phyloP scores from a whole-genome alignment of 2,113 vertebrate genomes.

The Takifugu bimaculatus region DNA sequence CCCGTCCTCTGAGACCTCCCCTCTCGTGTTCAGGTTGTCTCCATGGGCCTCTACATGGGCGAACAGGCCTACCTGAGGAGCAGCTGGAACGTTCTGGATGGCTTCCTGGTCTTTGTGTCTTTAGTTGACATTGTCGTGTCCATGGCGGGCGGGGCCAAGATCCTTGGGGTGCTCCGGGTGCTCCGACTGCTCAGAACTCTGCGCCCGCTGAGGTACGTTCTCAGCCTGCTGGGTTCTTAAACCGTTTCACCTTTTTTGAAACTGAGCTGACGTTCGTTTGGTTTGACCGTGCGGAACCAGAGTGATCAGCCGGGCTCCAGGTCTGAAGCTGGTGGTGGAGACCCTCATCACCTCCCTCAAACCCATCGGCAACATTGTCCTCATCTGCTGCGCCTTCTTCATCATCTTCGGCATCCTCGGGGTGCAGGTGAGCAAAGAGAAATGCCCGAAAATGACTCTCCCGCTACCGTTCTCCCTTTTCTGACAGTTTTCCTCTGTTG shows the following conservation, averaged over 20 bases:
- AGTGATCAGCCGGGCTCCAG: slow-evolving; percentile 95
- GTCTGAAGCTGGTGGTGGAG: slow-evolving; percentile 96
- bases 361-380: slow-evolving; percentile 96
- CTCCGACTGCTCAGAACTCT: slow-evolving; percentile 90
- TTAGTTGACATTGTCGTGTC: slow-evolving; percentile 96
- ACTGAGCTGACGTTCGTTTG: not conserved
- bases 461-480: not conserved
- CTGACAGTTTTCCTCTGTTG: not conserved
- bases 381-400: slow-evolving; percentile 98
- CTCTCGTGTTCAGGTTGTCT: slow-evolving; percentile 81
- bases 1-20: not conserved
- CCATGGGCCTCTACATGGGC: slow-evolving; percentile 90
- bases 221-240: not conserved
- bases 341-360: slow-evolving; percentile 98
- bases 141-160: slow-evolving; percentile 93
- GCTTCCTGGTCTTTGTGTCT: slow-evolving; percentile 97
- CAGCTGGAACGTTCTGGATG: slow-evolving; percentile 96
- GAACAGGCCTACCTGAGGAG: slow-evolving; percentile 93
- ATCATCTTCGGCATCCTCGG: slow-evolving; percentile 98
- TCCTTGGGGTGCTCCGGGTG: slow-evolving; percentile 92
- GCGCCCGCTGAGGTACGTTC: slow-evolving; percentile 86
- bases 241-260: not conserved
- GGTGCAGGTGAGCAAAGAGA: slow-evolving; percentile 82
- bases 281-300: slow-evolving; percentile 45
- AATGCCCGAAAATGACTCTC: not conserved